Evolutionary conservation across 2,888 invertebrate species (phyloP), one percentile per base, ranked within the genome.

Genomic region (Papilio demoleus): DNA sequence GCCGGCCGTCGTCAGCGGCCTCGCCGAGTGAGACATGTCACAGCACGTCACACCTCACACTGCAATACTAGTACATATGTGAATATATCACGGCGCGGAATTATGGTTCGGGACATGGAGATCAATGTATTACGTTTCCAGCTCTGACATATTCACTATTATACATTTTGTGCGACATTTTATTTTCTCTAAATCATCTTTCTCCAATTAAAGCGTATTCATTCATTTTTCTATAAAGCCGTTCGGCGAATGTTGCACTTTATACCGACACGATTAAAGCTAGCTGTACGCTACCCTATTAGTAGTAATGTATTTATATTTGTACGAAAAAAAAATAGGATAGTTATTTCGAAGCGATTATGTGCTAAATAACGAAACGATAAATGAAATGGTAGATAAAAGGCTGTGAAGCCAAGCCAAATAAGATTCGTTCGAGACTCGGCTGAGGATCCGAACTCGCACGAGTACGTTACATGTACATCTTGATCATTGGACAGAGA

Each of bases 321-420:
- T 65, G 6, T 59, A 42, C 45, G 58, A 45, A 45, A 65, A 19
- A 17, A 59, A 47, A 58, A 40, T 31, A 34, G 42, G 34, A 17
- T 50, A 61, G 40, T 56, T 36, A 31, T 45, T 34, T 17, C 11
- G 24, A 63, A 68, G 58, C 58, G 17, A 36, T 59, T 58, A 45
- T 68, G 58, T 58, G 45, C 42, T 42, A 19, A 19, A 34, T 62
- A 79, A 87, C 84, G 81, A 74, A 85, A 84, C 82, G 82, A 85
- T 81, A 76, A 77, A 79, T 79, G 76, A 81, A 83, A 82, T 78
- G 38, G 17, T 27, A 14, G 85, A 86, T 83, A 79, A 78, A 77
- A 82, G 87, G 88, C 90, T 88, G 88, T 90, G 88, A 81, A 85
- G 89, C 87, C 88, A 82, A 87, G 88, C 85, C 88, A 85, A 88